Evolutionary conservation across 2,113 vertebrate species (phyloP), one percentile per base, ranked within the genome.

Genomic region (Planiliza haematocheilus): DNA sequence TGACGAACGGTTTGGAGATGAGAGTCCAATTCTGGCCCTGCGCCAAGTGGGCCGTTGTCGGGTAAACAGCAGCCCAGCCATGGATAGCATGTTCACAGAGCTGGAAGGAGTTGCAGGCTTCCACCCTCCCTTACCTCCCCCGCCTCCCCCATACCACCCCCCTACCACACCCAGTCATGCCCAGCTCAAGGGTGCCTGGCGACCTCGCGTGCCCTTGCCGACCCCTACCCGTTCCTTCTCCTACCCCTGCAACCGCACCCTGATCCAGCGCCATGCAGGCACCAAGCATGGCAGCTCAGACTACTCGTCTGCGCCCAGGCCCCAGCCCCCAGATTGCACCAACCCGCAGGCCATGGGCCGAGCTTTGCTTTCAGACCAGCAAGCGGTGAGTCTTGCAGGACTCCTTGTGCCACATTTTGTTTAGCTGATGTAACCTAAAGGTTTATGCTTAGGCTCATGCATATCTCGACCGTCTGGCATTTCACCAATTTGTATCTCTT

Each of bases 31-130:
- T 59, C 92, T 98, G 90, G 95, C 96, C 12, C 50, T 97, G 89
- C 95, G 96, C 56, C 97, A 96, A 91, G 91, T 96, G 57, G 95
- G 96, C 67, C 95, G 96, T 53, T 97, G 96, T 77, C 95, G 97
- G 0, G 92, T 98, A 61, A 99, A 97, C 93, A 98, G 98, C 82
- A 97, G 96, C 63, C 97, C 98, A 42, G 78, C 96, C 78, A 94
- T 95, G 88, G 97, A 98, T 93, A 96, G 94, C 92, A 95, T 97
- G 96, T 97, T 97, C 95, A 94, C 96, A 84, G 97, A 99, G 76
- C 90, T 98, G 89, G 97, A 99, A 89, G 95, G 97, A 57, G 94
- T 97, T n/a, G 94, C 96, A 85, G 95, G 96, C 90, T 98, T 98
- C 88, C 97, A 96, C 89, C 97, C 96, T 24, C 96, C 98, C 10